Conservation (phyloP, 2,113 vertebrate genomes). For the Gymnarchus niloticus region DNA sequence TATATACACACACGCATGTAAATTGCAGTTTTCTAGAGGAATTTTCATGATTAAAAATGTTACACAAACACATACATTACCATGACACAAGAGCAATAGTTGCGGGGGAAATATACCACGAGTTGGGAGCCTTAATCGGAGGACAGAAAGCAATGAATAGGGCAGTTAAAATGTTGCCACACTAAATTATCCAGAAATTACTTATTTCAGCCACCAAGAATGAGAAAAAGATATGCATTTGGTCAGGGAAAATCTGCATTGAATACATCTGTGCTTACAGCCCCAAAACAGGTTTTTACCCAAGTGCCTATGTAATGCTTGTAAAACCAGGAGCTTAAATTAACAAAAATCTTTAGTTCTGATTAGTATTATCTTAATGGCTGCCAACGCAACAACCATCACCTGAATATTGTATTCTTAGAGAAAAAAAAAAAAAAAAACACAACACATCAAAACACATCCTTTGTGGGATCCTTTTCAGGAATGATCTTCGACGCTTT, state of each 20-base stretch:
- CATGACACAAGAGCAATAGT: too few relatives aligned
- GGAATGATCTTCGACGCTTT: background rate
- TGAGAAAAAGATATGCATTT: background rate
- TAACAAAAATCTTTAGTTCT: background rate
- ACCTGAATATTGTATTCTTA: background rate
- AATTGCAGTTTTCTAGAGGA: too few relatives aligned
- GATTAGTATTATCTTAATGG: too few relatives aligned
- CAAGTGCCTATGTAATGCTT: background rate
- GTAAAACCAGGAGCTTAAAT: background rate
- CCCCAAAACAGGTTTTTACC: background rate
- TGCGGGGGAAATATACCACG: too few relatives aligned
- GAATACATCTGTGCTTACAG: background rate
- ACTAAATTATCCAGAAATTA: background rate
- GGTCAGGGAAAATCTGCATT: background rate
- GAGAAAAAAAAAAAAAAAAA: too few relatives aligned
- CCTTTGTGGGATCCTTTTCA: too few relatives aligned
- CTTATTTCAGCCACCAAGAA: background rate
- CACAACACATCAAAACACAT: background rate
- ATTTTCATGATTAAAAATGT: too few relatives aligned
- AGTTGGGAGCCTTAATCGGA: background rate
- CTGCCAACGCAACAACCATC: background rate
- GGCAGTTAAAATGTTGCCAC: background rate
- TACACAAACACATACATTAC: too few relatives aligned
- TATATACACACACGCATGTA: too few relatives aligned
- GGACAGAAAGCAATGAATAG: too few relatives aligned